Evolutionary conservation across 2,113 vertebrate species (phyloP).

Genomic region (Lagopus leucura): DNA sequence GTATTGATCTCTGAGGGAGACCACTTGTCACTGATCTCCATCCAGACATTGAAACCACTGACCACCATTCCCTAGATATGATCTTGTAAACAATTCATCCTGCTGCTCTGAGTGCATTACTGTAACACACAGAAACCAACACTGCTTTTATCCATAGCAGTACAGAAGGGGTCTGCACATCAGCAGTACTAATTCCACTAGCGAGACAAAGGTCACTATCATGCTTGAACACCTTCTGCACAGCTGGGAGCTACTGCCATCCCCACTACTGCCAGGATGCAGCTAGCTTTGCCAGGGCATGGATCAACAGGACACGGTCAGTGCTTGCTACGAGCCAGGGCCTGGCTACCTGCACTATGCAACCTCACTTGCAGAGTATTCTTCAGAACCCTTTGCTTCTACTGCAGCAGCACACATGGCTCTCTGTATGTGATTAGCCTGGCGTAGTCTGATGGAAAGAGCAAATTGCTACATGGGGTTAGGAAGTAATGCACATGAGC

Average conservation of each 20-base stretch:
- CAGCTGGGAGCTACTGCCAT: not conserved
- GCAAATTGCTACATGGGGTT: not conserved
- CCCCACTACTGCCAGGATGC: accelerated
- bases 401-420: not conserved
- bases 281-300: not conserved
- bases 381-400: not conserved
- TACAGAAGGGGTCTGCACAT: not conserved
- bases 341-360: not conserved
- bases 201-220: not conserved
- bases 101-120: not conserved
- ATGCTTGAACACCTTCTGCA: not conserved
- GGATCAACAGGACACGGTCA: not conserved
- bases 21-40: too few relatives aligned
- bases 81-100: not conserved
- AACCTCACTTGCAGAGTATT: not conserved
- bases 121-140: not conserved
- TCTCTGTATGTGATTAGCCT: accelerated
- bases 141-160: not conserved
- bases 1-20: too few relatives aligned
- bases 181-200: not conserved
- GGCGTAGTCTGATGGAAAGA: not conserved
- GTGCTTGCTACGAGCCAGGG: not conserved
- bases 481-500: not conserved
- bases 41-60: too few relatives aligned
- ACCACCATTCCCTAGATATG: too few relatives aligned